A percentile compares a stretch with the other conserved stretches of the same genome.
These are phyloP conservation scores for Proteles cristata DNA, from an alignment of 2,113 vertebrate genomes.

Conservation along the genomic window DNA sequence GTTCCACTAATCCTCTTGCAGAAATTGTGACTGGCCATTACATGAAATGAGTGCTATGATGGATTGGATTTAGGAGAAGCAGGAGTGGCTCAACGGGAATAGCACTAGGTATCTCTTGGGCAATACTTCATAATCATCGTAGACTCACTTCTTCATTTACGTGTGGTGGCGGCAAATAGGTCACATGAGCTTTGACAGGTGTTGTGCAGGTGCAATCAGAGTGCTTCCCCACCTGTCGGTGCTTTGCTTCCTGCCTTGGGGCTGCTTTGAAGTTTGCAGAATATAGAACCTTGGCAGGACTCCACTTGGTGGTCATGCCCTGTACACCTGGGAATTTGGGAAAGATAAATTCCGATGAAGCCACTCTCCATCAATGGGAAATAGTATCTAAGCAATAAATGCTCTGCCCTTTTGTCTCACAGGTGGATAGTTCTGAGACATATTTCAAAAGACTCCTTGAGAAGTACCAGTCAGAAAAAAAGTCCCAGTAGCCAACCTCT, in stretches of 20 bases:
- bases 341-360: background rate
- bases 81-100: background rate
- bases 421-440: background rate
- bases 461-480: background rate
- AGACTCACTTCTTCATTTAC: background rate
- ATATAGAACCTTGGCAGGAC: background rate
- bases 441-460: background rate
- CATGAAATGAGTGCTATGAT: background rate
- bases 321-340: background rate
- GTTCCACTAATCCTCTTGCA: background rate
- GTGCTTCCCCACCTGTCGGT: background rate
- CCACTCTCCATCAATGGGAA: background rate
- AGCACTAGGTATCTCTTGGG: background rate
- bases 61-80: background rate
- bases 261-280: background rate
- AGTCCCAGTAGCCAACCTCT: background rate
- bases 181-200: background rate
- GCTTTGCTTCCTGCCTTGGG: background rate
- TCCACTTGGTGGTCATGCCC: background rate
- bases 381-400: background rate
- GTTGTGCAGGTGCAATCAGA: background rate
- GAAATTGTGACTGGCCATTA: background rate
- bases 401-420: background rate
- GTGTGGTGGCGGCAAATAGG: background rate
- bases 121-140: background rate